Evolutionary conservation across 2,113 vertebrate genomes (phyloP).

Genomic region (Catharus bicknelli): DNA sequence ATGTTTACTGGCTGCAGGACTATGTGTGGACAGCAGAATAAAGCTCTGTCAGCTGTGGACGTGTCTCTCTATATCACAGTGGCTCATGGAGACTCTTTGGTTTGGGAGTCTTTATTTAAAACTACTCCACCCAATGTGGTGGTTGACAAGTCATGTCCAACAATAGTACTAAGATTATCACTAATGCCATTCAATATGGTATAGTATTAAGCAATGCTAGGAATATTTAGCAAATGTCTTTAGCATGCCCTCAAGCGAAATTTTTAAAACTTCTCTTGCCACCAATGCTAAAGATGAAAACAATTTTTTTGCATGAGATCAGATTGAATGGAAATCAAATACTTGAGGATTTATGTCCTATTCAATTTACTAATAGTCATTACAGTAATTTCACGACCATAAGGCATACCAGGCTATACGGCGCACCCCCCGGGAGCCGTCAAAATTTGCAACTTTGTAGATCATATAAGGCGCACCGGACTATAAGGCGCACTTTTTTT

Average conservation of each 20-base stretch:
- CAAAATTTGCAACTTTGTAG: too few relatives aligned
- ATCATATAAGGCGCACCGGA: too few relatives aligned
- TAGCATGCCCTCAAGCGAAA: neutral
- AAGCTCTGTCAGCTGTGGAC: neutral
- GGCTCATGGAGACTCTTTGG: rapidly evolving
- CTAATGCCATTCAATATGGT: neutral
- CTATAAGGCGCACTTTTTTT: too few relatives aligned
- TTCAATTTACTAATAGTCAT: constrained; percentile 1
- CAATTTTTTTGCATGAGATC: neutral
- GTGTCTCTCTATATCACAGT: too few relatives aligned
- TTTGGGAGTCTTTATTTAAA: neutral
- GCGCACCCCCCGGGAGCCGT: too few relatives aligned
- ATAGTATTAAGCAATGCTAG: neutral
- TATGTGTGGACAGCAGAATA: neutral
- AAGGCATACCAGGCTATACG: too few relatives aligned
- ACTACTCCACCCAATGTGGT: neutral
- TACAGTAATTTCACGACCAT: neutral
- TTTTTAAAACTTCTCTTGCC: neutral
- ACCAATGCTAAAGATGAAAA: neutral
- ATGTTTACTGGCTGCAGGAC: neutral
- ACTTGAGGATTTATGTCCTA: neutral
- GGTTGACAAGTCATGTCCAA: neutral
- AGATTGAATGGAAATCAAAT: neutral
- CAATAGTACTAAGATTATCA: neutral
- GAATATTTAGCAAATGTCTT: neutral